phyloP scores from a whole-genome alignment of 1,140 invertebrate genomes.

The Dendrolimus punctatus region DNA sequence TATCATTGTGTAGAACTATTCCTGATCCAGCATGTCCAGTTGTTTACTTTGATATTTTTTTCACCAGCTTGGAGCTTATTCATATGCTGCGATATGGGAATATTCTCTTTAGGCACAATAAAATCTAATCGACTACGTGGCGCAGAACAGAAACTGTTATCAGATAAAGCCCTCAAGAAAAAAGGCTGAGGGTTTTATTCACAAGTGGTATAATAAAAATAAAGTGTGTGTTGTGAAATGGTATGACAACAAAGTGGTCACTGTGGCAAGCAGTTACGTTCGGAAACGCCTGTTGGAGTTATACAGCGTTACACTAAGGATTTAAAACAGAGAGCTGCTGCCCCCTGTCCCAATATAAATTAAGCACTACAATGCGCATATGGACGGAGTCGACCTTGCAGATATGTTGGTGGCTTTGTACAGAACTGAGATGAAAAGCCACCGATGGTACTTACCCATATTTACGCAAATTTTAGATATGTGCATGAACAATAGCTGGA shows the following conservation, averaged over 20 bases:
- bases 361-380: slow-evolving; percentile 23
- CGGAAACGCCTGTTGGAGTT: slow-evolving; percentile 10
- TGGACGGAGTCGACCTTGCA: slow-evolving; percentile 23
- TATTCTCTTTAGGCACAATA: slow-evolving; percentile 27
- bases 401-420: slow-evolving; percentile 18
- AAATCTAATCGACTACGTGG: slow-evolving; percentile 20
- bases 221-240: slow-evolving; percentile 22
- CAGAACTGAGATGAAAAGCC: slow-evolving; percentile 21
- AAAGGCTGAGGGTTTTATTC: slow-evolving; percentile 21
- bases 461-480: slow-evolving; percentile 24
- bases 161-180: slow-evolving; percentile 24
- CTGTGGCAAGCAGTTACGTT: slow-evolving; percentile 20
- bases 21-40: slow-evolving; percentile 14
- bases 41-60: slow-evolving; percentile 23
- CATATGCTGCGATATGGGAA: slow-evolving; percentile 15
- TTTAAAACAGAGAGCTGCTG: slow-evolving; percentile 12
- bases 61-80: slow-evolving; percentile 17
- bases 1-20: slow-evolving; percentile 18
- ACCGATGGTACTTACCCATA: slow-evolving; percentile 22
- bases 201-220: slow-evolving; percentile 19
- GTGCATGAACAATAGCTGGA: slow-evolving; percentile 20
- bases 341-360: slow-evolving; percentile 19
- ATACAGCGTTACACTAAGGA: slow-evolving; percentile 20
- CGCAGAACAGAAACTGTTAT: slow-evolving; percentile 12
- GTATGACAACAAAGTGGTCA: slow-evolving; percentile 24